These are phyloP conservation scores for Ichneumoninae sp. DNA, from an alignment of 2,888 invertebrate species.

Conservation along the genomic window DNA sequence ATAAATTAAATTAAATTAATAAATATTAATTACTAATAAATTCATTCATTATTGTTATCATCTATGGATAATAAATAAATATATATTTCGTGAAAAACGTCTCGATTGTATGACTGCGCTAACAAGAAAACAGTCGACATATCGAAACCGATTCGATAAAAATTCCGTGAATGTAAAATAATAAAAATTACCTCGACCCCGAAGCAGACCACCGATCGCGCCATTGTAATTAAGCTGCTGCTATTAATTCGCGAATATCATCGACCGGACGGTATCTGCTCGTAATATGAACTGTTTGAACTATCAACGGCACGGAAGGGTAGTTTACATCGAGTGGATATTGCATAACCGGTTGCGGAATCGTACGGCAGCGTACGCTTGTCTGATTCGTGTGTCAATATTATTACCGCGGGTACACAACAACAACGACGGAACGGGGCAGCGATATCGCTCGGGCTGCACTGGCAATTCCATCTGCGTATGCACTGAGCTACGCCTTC, in stretches of 20 bases:
- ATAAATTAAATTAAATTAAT: too few relatives aligned
- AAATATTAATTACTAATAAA: too few relatives aligned
- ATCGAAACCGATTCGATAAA: neutral
- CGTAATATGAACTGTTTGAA: neutral
- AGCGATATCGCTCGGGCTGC: neutral
- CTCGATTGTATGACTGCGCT: too few relatives aligned
- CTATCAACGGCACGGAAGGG: slow-evolving; percentile 1
- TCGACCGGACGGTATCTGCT: neutral
- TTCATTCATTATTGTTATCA: too few relatives aligned
- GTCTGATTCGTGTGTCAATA: slow-evolving; percentile 34
- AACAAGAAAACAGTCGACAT: neutral
- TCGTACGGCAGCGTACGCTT: neutral
- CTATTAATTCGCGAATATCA: neutral
- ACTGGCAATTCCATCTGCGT: slow-evolving; percentile 1
- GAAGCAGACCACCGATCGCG: neutral
- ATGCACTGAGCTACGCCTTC: neutral
- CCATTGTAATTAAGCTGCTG: neutral
- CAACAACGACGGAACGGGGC: neutral
- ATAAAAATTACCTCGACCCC: neutral
- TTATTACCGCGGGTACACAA: slow-evolving; percentile 37
- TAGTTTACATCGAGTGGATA: neutral
- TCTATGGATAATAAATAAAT: too few relatives aligned
- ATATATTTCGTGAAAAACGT: too few relatives aligned
- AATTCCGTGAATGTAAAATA: neutral
- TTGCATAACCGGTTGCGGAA: slow-evolving; percentile 28